A percentile compares a stretch with the other conserved stretches of the same genome.
phyloP scores from a whole-genome alignment of 1,140 invertebrate species.

The Metopolophium dirhodum region DNA sequence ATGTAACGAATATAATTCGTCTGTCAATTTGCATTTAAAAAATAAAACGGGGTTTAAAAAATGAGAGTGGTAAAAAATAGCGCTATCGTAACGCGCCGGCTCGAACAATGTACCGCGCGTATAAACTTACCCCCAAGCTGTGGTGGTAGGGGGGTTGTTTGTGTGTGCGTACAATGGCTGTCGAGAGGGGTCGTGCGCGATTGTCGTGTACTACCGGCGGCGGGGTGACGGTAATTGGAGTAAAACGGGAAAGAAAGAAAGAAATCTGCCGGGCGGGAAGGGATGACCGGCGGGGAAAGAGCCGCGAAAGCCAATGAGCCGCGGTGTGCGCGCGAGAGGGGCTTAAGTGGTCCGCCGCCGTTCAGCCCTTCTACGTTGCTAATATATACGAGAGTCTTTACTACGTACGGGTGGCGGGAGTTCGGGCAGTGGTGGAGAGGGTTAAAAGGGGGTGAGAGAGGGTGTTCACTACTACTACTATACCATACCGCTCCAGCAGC shows the following conservation, averaged over 20 bases:
- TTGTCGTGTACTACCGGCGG: constrained; percentile 4
- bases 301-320: constrained; percentile 54
- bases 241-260: constrained; percentile 51
- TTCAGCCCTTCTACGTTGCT: constrained; percentile 27
- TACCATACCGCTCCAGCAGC: not conserved
- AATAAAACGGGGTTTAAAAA: constrained; percentile 2
- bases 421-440: not conserved
- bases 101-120: not conserved
- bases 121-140: not conserved
- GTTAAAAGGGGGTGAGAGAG: not conserved
- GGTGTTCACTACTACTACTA: not conserved
- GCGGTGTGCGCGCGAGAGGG: constrained; percentile 20
- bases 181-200: not conserved
- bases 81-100: not conserved
- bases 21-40: constrained; percentile 37
- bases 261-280: constrained; percentile 32
- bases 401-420: too few species aligned
- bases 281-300: not conserved
- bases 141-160: not conserved
- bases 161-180: constrained; percentile 10
- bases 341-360: constrained; percentile 50
- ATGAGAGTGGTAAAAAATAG: not conserved
- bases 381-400: constrained; percentile 4
- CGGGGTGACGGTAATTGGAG: constrained; percentile 52
- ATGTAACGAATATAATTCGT: not conserved